Base-by-base conservation (phyloP, 2,888 invertebrate genomes). In the Ichneumoninae sp. region DNA sequence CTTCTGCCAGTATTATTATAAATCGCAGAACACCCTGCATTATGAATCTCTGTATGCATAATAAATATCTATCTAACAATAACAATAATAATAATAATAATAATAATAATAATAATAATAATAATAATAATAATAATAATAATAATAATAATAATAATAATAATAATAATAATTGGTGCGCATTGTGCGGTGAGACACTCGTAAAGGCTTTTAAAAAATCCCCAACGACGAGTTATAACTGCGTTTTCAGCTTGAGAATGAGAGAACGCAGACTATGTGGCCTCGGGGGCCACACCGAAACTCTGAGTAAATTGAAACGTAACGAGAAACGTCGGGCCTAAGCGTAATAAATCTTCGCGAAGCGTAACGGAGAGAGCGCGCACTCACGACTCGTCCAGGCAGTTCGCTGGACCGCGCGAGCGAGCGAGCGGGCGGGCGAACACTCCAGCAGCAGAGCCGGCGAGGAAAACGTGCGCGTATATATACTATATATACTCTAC, bases 271-370 rank as follows among this genome's bases (percentile, higher is more conserved):
- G 77, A 77, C 33, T 50, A 44, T 69, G 62, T 69, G 19, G 47
- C 70, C 75, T 62, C 33, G 65, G 22, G 76, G 70, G 65, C 44
- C 33, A 57, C 75, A 74, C 70, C 79, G 66, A 75, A 80, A 80
- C 70, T 66, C 52, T 16, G 79, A 71, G 83, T 80, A 80, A 80
- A 83, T 83, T 83, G 83, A 83, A 83, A 83, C 83, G 83, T 79
- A 83, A 83, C 83, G 83, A 83, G 83, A 83, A 83, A 83, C 79
- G 83, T 75, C 82, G 75, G 79, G 74, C 70, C 75, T 80, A 71
- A 83, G 80, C 70, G 79, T 66, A 76, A 83, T 83, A 83, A 83
- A 83, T 83, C 83, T 79, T 83, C 8, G 57, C 83, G 74, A 75
- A 75, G 79, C 70, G 70, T 76, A 82, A 82, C 72, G 60, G 65